Evolutionary conservation across 2,797 vertebrate genomes (phyloP).

Genomic region (Selene dorsalis): DNA sequence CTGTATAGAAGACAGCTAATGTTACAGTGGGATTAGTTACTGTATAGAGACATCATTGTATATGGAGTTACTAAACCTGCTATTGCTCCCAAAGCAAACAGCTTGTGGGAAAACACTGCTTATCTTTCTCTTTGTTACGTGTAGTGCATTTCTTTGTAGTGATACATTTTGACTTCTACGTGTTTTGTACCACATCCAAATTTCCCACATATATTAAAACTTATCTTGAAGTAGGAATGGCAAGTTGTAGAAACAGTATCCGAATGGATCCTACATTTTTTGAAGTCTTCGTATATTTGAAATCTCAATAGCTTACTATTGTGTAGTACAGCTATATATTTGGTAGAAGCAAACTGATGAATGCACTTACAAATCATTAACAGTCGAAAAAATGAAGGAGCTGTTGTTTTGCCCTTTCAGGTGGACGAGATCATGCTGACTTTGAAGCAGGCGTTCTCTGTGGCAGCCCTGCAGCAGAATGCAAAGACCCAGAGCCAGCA

Average conservation of each 20-base stretch:
- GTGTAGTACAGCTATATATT: background rate
- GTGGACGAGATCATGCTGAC: conserved; percentile 99
- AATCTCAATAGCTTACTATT: background rate
- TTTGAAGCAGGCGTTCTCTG: conserved; percentile 95
- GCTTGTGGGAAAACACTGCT: background rate
- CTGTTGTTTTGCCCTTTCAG: conserved; percentile 72
- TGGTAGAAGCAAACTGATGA: background rate
- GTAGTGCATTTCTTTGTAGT: background rate
- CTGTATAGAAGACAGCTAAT: background rate
- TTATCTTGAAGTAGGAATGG: background rate
- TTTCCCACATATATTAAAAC: background rate
- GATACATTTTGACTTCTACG: background rate
- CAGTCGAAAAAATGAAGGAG: background rate
- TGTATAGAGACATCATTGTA: background rate
- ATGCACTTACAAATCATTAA: background rate
- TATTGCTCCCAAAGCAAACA: background rate
- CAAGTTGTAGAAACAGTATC: background rate
- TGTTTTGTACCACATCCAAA: background rate
- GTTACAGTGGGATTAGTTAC: conserved; percentile 18
- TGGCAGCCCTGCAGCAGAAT: conserved; percentile 91
- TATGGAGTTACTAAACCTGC: background rate
- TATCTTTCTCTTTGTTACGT: background rate
- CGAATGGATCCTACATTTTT: background rate
- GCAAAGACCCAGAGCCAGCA: conserved; percentile 87
- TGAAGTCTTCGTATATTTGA: background rate